phyloP scores from a whole-genome alignment of 2,888 invertebrate genomes.

The Eretmocerus hayati region DNA sequence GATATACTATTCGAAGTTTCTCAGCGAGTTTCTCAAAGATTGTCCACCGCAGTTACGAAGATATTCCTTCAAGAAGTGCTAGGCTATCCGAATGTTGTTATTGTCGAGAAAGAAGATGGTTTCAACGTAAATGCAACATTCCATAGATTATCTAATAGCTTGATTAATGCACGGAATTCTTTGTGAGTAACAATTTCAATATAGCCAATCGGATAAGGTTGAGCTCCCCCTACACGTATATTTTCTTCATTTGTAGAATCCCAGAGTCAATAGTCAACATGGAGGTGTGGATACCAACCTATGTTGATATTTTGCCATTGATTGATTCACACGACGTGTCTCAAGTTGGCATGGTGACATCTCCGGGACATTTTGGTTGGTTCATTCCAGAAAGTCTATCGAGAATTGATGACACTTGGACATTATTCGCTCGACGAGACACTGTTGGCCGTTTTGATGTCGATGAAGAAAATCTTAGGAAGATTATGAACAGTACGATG shows the following conservation, averaged over 20 bases:
- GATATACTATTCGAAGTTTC: constrained; percentile 53
- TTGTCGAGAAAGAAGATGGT: constrained; percentile 46
- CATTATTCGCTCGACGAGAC: constrained; percentile 48
- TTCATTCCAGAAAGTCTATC: constrained; percentile 52
- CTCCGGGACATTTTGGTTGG: constrained; percentile 60
- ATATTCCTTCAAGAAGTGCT: constrained; percentile 53
- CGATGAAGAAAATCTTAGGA: constrained; percentile 34
- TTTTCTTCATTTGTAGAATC: constrained; percentile 38
- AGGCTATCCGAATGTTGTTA: constrained; percentile 47
- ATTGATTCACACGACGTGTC: constrained; percentile 43
- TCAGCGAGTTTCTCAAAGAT: constrained; percentile 50
- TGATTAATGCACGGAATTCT: background rate
- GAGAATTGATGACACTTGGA: constrained; percentile 52
- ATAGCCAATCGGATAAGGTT: background rate
- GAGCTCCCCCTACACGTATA: too few species aligned
- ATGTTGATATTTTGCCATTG: constrained; percentile 51
- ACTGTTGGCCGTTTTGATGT: constrained; percentile 50
- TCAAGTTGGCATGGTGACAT: constrained; percentile 51
- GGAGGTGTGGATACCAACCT: constrained; percentile 64
- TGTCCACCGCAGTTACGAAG: constrained; percentile 54
- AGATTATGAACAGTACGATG: constrained; percentile 37
- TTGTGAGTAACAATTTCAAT: background rate
- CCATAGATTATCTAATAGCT: constrained; percentile 36
- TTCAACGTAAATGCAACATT: constrained; percentile 44
- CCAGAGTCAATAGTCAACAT: constrained; percentile 57